Evolutionary conservation across 2,797 vertebrate species (phyloP).

Genomic region (Hyperoplus lanceolatus): DNA sequence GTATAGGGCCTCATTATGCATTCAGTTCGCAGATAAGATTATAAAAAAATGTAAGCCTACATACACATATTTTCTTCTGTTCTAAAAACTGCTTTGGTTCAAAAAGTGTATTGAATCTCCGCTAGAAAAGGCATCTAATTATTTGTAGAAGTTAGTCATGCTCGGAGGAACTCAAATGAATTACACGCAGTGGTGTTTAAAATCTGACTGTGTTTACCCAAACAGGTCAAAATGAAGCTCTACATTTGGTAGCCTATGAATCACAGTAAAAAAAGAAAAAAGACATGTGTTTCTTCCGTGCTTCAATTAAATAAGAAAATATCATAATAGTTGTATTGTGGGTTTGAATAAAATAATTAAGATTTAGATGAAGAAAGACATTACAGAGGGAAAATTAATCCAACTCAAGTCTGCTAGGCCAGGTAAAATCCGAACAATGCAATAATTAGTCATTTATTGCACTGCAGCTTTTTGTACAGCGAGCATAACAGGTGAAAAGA

Average conservation of each 20-base stretch:
- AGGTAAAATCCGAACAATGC: slow-evolving; percentile 42
- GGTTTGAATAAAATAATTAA: slow-evolving; percentile 17
- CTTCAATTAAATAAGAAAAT: neutral
- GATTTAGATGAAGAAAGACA: slow-evolving; percentile 24
- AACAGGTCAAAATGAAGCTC: slow-evolving; percentile 39
- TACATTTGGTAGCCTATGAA: slow-evolving; percentile 14
- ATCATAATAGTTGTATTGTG: neutral
- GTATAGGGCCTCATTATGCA: slow-evolving; percentile 17
- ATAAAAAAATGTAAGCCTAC: neutral
- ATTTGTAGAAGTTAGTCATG: slow-evolving; percentile 25
- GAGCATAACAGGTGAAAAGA: slow-evolving; percentile 34
- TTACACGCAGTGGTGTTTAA: slow-evolving; percentile 35
- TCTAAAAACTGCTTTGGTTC: slow-evolving; percentile 10
- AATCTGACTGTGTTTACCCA: slow-evolving; percentile 7
- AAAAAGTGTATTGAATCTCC: slow-evolving; percentile 17
- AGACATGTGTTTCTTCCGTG: too few relatives aligned
- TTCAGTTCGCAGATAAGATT: slow-evolving; percentile 21
- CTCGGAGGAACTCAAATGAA: slow-evolving; percentile 38
- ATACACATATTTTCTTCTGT: too few relatives aligned
- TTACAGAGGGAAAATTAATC: slow-evolving; percentile 33
- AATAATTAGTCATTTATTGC: slow-evolving; percentile 46
- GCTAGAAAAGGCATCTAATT: slow-evolving; percentile 23
- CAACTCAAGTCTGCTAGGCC: slow-evolving; percentile 8
- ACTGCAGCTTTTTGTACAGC: slow-evolving; percentile 16
- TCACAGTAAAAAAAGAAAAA: too few relatives aligned